phyloP scores from a whole-genome alignment of 2,888 invertebrate species.

The Ischnus inquisitorius region DNA sequence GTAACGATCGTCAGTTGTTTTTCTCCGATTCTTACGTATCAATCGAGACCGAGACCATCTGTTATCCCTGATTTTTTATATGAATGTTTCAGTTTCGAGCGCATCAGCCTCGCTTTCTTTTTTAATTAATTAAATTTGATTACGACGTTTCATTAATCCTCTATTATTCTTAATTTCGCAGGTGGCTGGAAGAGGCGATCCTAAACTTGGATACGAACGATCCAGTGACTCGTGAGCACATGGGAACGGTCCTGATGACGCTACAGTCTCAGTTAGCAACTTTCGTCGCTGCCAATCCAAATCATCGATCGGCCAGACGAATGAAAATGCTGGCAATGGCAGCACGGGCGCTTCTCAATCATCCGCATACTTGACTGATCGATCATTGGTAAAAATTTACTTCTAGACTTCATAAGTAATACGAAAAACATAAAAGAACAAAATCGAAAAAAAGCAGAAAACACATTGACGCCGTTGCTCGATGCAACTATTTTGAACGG shows the following conservation, averaged over 20 bases:
- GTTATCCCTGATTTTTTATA: too few species aligned
- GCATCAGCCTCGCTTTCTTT: not conserved
- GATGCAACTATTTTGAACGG: constrained; percentile 42
- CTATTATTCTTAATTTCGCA: constrained; percentile 84
- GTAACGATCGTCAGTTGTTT: too few species aligned
- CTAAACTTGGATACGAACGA: constrained; percentile 92
- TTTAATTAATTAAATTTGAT: not conserved
- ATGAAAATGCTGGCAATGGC: constrained; percentile 92
- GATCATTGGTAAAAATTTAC: constrained; percentile 46
- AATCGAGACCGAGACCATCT: too few species aligned
- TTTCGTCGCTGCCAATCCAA: constrained; percentile 90
- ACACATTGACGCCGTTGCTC: constrained; percentile 57
- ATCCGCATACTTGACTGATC: constrained; percentile 71
- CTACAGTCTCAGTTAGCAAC: constrained; percentile 91
- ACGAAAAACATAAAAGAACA: constrained; percentile 11
- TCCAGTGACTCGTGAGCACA: constrained; percentile 93
- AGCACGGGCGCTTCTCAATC: constrained; percentile 87
- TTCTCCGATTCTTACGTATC: too few species aligned
- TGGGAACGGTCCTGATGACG: constrained; percentile 92
- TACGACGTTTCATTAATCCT: not conserved
- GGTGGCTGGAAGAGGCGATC: constrained; percentile 95
- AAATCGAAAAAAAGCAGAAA: not conserved
- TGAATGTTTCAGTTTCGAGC: too few species aligned
- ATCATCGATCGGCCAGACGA: constrained; percentile 88
- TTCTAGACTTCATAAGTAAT: constrained; percentile 52